These are phyloP conservation scores for Sebastes vulpes DNA, from an alignment of 2,797 vertebrate genomes.

Conservation along the genomic window DNA sequence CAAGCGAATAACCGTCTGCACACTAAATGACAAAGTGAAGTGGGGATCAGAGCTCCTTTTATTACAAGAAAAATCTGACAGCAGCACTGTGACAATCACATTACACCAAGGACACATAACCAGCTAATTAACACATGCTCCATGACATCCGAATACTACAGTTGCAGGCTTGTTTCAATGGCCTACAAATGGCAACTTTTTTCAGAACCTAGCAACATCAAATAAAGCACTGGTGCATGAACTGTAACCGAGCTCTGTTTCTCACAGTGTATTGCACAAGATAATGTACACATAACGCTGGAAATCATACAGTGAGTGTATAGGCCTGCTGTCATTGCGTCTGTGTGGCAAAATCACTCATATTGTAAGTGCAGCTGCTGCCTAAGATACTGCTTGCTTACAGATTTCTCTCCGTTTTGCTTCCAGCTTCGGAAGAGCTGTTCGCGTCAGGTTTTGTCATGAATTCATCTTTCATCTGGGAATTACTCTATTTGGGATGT, in stretches of 20 bases:
- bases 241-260: constrained; percentile 1
- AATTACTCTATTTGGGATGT: constrained; percentile 31
- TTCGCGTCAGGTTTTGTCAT: constrained; percentile 23
- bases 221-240: background rate
- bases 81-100: background rate
- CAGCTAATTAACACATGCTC: background rate
- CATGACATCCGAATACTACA: background rate
- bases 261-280: constrained; percentile 7
- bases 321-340: background rate
- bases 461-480: constrained; percentile 35
- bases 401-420: constrained; percentile 9
- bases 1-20: background rate
- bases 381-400: constrained; percentile 6
- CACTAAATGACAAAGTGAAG: background rate
- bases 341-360: constrained; percentile 6
- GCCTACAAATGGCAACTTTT: background rate
- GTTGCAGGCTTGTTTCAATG: background rate
- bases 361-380: constrained; percentile 3
- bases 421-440: constrained; percentile 8
- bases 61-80: background rate
- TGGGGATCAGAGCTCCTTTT: background rate
- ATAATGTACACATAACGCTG: constrained; percentile 1
- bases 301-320: background rate
- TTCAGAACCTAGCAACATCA: background rate
- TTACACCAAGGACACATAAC: background rate